phyloP scores from a whole-genome alignment of 2,888 invertebrate species.

The Phymatocera aterrima region DNA sequence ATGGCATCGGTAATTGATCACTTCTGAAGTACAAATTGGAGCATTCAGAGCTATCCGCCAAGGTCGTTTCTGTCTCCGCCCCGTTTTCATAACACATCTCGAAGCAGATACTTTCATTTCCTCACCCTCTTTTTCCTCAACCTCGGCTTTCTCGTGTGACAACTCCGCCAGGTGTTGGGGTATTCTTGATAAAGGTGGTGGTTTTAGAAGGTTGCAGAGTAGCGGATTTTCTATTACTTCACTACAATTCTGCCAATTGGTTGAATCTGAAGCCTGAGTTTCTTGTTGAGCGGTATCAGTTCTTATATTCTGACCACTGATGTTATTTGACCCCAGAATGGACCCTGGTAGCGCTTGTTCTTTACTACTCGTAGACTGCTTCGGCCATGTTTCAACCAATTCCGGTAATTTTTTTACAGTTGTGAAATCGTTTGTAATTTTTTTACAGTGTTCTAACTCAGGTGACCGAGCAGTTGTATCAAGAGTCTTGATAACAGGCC shows the following conservation, averaged over 20 bases:
- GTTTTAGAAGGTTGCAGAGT: slow-evolving; percentile 25
- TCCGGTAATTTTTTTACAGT: not conserved
- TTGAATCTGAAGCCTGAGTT: not conserved
- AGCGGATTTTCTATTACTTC: not conserved
- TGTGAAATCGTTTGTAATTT: not conserved
- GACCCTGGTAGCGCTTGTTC: not conserved
- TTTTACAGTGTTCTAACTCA: not conserved
- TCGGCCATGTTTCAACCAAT: not conserved
- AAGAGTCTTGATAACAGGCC: not conserved
- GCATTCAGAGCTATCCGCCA: slow-evolving; percentile 64
- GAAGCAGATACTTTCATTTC: not conserved
- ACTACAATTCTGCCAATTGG: not conserved
- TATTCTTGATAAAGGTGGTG: slow-evolving; percentile 57
- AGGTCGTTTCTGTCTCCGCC: slow-evolving; percentile 48
- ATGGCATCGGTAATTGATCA: slow-evolving; percentile 64
- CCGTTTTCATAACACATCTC: slow-evolving; percentile 14
- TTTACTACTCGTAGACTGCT: not conserved
- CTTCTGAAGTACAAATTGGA: slow-evolving; percentile 49
- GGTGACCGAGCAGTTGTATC: not conserved
- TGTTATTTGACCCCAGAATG: slow-evolving; percentile 8
- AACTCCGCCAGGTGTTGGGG: slow-evolving; percentile 49
- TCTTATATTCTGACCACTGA: not conserved
- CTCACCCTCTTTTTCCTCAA: not conserved
- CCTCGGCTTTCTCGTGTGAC: not conserved
- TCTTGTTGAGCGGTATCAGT: not conserved